phyloP scores from a whole-genome alignment of 2,113 vertebrate genomes.

The Sander vitreus region DNA sequence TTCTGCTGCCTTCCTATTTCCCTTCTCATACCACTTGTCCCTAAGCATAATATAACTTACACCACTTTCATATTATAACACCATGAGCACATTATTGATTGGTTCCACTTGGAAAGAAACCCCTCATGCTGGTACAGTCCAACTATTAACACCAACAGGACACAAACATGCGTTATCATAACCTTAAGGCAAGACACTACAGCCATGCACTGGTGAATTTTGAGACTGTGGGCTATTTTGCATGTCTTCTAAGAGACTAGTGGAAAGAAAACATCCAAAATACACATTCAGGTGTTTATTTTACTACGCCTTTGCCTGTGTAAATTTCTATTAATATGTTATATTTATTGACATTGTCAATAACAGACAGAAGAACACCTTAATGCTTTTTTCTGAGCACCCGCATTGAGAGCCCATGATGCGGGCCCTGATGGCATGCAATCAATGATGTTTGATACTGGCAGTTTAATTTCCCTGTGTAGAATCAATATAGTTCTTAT shows the following conservation, averaged over 20 bases:
- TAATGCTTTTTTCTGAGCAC: too few relatives aligned
- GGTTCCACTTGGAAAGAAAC: constrained; percentile 25
- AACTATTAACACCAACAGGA: neutral
- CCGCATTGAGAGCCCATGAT: neutral
- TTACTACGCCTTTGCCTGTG: too few relatives aligned
- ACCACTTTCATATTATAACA: constrained; percentile 19
- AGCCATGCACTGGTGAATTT: too few relatives aligned
- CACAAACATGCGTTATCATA: neutral
- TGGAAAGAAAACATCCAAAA: too few relatives aligned
- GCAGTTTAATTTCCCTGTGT: neutral
- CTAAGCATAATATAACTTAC: constrained; percentile 9
- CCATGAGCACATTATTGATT: neutral
- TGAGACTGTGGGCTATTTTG: too few relatives aligned
- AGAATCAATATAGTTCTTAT: neutral
- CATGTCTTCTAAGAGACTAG: too few relatives aligned
- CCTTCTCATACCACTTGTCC: constrained; percentile 19
- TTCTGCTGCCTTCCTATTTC: constrained; percentile 34
- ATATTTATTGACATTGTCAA: too few relatives aligned
- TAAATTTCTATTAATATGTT: too few relatives aligned
- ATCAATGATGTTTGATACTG: neutral
- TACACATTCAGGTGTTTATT: too few relatives aligned
- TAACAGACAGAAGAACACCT: too few relatives aligned
- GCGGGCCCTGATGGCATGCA: neutral
- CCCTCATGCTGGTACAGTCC: neutral
- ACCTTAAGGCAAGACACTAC: too few relatives aligned